Percentiles rank a stretch among this genome's conserved stretches.
Evolutionary conservation across 2,113 vertebrate species (phyloP).

Genomic region (Carollia perspicillata): DNA sequence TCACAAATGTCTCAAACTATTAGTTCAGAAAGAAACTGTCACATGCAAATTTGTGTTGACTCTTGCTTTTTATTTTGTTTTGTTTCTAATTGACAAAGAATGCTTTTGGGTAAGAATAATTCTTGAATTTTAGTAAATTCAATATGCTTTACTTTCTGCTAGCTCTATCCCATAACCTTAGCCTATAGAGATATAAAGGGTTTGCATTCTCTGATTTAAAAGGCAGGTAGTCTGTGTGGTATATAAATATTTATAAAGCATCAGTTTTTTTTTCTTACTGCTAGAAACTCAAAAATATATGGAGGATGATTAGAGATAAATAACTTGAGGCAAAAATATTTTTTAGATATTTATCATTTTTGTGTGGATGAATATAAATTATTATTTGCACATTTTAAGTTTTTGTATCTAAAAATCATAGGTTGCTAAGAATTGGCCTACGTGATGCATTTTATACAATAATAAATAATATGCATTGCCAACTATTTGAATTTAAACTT

Average conservation of each 20-base stretch:
- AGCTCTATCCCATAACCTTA: not conserved
- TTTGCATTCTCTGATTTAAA: not conserved
- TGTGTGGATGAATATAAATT: not conserved
- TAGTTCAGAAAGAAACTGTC: not conserved
- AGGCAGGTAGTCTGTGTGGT: not conserved
- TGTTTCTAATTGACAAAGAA: not conserved
- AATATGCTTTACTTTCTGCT: too few relatives aligned
- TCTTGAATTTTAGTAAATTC: too few relatives aligned
- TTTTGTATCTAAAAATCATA: not conserved
- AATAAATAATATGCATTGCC: not conserved
- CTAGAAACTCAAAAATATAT: not conserved
- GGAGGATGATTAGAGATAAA: not conserved
- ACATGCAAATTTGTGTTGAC: not conserved
- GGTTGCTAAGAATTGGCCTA: not conserved
- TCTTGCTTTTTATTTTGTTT: not conserved
- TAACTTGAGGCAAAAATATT: not conserved
- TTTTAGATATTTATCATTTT: not conserved
- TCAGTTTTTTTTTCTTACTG: not conserved
- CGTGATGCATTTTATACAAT: not conserved
- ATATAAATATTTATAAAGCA: not conserved
- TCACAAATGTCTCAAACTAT: not conserved
- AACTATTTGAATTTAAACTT: not conserved
- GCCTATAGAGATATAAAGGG: accelerated
- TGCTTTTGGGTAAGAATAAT: not conserved
- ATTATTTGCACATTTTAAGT: not conserved